A percentile compares a stretch with the other conserved stretches of the same genome.
These are phyloP conservation scores for Nemapogon koenigi DNA, from an alignment of 2,888 invertebrate genomes.

Conservation along the genomic window DNA sequence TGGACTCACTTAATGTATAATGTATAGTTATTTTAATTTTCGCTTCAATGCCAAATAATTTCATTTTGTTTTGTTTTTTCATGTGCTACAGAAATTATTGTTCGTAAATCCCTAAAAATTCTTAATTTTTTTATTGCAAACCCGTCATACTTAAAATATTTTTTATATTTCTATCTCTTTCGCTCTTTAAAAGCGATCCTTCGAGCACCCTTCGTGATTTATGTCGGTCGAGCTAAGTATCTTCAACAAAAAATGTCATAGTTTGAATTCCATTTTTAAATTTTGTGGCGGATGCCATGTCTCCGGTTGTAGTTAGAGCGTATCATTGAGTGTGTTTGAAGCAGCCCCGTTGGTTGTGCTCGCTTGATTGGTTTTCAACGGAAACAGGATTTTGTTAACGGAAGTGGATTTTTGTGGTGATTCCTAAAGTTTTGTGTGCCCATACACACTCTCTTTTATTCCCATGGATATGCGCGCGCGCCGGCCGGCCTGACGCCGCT, in stretches of 20 bases:
- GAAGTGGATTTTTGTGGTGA: slow-evolving; percentile 37
- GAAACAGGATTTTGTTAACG: slow-evolving; percentile 45
- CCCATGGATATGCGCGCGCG: slow-evolving; percentile 45
- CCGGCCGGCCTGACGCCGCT: slow-evolving; percentile 37
- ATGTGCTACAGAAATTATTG: too few species aligned
- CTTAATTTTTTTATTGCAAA: slow-evolving; percentile 1
- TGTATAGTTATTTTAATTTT: too few species aligned
- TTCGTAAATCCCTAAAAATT: too few species aligned
- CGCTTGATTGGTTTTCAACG: slow-evolving; percentile 45
- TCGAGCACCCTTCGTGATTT: slow-evolving; percentile 8
- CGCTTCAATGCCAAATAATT: too few species aligned
- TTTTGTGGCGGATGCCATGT: slow-evolving; percentile 45
- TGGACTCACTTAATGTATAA: too few species aligned
- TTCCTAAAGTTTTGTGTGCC: slow-evolving; percentile 38
- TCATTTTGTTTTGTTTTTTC: too few species aligned
- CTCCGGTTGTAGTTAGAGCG: slow-evolving; percentile 53
- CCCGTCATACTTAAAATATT: too few species aligned
- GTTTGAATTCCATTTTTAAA: slow-evolving; percentile 42
- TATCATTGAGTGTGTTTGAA: slow-evolving; percentile 29
- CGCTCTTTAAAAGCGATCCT: slow-evolving; percentile 22
- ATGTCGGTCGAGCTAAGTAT: too few species aligned
- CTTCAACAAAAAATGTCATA: slow-evolving; percentile 32
- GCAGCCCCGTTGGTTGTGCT: slow-evolving; percentile 32
- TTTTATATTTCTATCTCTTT: slow-evolving; percentile 36
- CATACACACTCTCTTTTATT: slow-evolving; percentile 33